Base-by-base conservation (phyloP, 2,888 invertebrate genomes). In the Anaspis maculata region DNA sequence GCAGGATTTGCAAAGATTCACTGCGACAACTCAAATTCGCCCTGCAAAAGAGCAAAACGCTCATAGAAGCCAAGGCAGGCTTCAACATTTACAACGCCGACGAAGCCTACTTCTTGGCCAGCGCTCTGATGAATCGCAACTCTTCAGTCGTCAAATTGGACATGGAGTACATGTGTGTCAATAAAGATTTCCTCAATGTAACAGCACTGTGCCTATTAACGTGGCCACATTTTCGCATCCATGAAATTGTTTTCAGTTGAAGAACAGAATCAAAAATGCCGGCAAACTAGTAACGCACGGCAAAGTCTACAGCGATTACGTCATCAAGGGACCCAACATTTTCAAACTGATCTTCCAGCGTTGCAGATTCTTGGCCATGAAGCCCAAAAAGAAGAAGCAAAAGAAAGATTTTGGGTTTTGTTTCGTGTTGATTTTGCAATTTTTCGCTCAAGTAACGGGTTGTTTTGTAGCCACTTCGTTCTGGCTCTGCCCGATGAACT, bases 61-160 rank as follows among this genome's bases (percentile, higher is more conserved):
- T 76, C 9, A 45, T 60, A 32, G 55, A 55, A 25, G 38, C 75
- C 9, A 63, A 66, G 46, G 48, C 76, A 3, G 70, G 70, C 14
- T 62, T 67, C 39, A 76, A 76, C 56, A 66, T 69, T 6, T 59
- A 72, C 15, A 61, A 61, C 13, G 56, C 69, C 2, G 61, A 61
- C 2, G 71, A 72, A 26, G 68, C 68, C 1, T 53, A 64, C n/a
- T 37, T 34, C n/a, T 35, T 73, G 12, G 48, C 70, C 5, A 54
- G 53, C n/a, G 53, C 65, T 13, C 47, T 72, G 2, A 50, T 49
- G 9, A 47, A 59, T 4, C 57, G 44, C 34, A 31, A 60, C n/a
- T 44, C 45, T 1, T 49, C 54, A 2, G 46, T 74, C 12, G 46
- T 51, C 10, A 38, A 56, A 15, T 45, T 77, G 19, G 68, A 74